Base-by-base conservation (phyloP, 2,888 invertebrate species). In the Nymphalis polychloros region DNA sequence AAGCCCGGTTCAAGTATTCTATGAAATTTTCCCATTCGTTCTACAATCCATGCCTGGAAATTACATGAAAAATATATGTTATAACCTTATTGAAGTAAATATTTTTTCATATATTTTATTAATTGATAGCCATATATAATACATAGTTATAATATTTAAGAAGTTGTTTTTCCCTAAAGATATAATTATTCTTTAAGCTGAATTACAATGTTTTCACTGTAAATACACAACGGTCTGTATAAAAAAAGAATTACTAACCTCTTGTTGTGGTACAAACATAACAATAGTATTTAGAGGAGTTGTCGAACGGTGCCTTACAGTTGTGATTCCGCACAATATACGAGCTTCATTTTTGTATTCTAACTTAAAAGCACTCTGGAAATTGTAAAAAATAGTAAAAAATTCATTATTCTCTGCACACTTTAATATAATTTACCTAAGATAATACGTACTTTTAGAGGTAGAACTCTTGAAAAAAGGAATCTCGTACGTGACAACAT, bases 251-350 rank as follows among this genome's bases (percentile, higher is more conserved):
- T 27, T 55, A 67, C 79, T 78, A 79, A 97, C 98, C 95, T 99
- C 99, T 94, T 99, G 99, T 87, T 99, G 99, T 5, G 99, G 99
- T 27, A 99, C 99, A 93, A 99, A 99, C 95, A 99, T 96, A 67
- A 99, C 92, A 72, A 97, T 92, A 8, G 98, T 98, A 90, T 99
- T 99, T 57, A 98, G 88, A 0, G 98, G 98, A 10, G 96, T 96
- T 20, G 94, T 94, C 10, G 94, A 94, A 47, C 93, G 87, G 78
- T 82, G 77, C 79, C 93, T 84, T 47, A 84, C 78, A 47, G 86
- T 75, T 71, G 88, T 80, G 67, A 92, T 82, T 69, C 86, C 84
- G 71, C 87, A 90, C 49, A 91, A 69, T 72, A 88, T 77, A 59
- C 85, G 81, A 50, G 84, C 80, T 81, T 90, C 89, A 84, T 90